Evolutionary conservation across 2,888 invertebrate species (phyloP).

Genomic region (Galeruca laticollis): DNA sequence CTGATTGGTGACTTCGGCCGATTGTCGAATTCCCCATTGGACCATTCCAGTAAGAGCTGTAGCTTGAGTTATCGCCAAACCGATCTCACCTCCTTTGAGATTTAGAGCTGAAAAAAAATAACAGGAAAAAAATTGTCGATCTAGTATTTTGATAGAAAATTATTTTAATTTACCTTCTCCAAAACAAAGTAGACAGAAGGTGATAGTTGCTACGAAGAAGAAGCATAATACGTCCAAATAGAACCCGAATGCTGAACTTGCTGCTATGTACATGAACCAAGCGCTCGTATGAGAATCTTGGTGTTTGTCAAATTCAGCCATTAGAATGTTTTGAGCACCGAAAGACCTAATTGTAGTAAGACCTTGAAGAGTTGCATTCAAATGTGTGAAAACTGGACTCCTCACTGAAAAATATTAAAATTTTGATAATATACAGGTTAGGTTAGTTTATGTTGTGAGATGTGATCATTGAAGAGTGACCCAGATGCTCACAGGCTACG

Average conservation of each 20-base stretch:
- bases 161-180: constrained; percentile 60
- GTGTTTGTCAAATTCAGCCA: constrained; percentile 69
- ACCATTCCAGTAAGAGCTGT: constrained; percentile 69
- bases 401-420: constrained; percentile 72
- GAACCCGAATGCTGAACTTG: constrained; percentile 76
- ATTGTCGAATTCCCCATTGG: constrained; percentile 85
- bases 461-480: too few species aligned
- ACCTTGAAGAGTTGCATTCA: constrained; percentile 84
- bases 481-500: too few species aligned
- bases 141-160: neutral
- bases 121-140: too few species aligned
- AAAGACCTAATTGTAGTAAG: constrained; percentile 85
- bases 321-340: constrained; percentile 75
- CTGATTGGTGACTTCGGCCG: constrained; percentile 72
- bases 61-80: constrained; percentile 63
- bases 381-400: constrained; percentile 86
- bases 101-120: constrained; percentile 48
- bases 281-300: constrained; percentile 77
- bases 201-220: constrained; percentile 74
- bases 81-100: constrained; percentile 69
- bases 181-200: constrained; percentile 74
- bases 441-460: too few species aligned
- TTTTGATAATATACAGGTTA: neutral
- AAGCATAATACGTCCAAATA: constrained; percentile 75
- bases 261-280: constrained; percentile 76